Evolutionary conservation across 2,797 vertebrate species (phyloP), one percentile per base, ranked within the genome.

Genomic region (Coregonus suidteri): DNA sequence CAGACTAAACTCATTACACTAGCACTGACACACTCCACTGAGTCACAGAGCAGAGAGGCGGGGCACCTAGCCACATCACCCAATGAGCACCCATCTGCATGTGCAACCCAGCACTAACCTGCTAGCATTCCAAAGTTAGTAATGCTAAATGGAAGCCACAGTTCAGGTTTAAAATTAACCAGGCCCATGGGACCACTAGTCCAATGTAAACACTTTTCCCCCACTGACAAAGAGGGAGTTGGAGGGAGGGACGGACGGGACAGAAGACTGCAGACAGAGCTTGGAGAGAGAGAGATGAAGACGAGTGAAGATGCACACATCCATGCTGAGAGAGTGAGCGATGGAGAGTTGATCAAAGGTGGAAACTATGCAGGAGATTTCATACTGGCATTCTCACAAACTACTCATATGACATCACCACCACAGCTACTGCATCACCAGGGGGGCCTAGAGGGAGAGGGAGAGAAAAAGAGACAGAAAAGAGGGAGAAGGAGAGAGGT

Each of bases 121-220:
- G 16, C 54, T 56, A 20, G 56, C 56, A 59, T 20, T 59, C 56
- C 56, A 59, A 18, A 20, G 16, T 47, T 47, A 47, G 41, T 47
- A 2, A 47, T 47, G 64, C 25, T 65, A 65, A 4, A 65, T 65
- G 64, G 64, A 31, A 47, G 11, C 41, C 41, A 47, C 41, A 47
- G 41, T 47, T 47, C 41, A 47, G 11, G 68, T 47, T 47, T 70
- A 74, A 6, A 53, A 41, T 64, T 53, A 77, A 81, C 81, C 70
- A 51, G 41, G 5, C 66, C 73, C 62, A 20, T 6, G 56, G 69
- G 13, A 30, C 72, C 31, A 34, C 59, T 75, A 59, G 13, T 37
- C 56, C 74, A 74, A 65, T 73, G 78, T 84, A 71, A 90, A 83
- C 70, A 76, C 13, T 7, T 73, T 75, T 83, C 74, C 64, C 64